These are phyloP conservation scores for Tapirus terrestris DNA, from an alignment of 2,113 vertebrate genomes.

Conservation along the genomic window DNA sequence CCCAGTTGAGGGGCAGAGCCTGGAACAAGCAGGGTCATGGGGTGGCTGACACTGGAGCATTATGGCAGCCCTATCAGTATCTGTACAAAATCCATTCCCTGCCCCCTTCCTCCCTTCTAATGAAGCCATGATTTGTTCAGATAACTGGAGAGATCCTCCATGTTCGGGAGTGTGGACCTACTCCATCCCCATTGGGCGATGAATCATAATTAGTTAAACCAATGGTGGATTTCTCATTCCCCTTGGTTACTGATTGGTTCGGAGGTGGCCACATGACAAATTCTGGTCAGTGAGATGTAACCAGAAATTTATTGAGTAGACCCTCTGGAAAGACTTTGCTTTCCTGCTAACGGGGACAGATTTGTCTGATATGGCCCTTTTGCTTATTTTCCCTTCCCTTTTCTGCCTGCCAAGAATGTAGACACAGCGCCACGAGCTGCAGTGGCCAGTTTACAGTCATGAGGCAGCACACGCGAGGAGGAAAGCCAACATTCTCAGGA, in stretches of 20 bases:
- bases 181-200: rapidly evolving
- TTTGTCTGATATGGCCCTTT: not conserved
- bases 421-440: not conserved
- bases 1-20: not conserved
- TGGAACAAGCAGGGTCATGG: too few relatives aligned
- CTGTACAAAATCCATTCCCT: not conserved
- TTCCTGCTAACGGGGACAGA: not conserved
- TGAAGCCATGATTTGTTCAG: not conserved
- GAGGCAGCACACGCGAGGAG: too few relatives aligned
- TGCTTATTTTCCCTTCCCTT: not conserved
- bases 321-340: not conserved
- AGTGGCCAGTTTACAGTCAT: not conserved
- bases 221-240: not conserved
- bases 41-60: too few relatives aligned
- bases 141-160: not conserved
- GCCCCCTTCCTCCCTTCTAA: not conserved
- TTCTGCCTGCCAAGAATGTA: not conserved
- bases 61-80: rapidly evolving
- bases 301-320: not conserved
- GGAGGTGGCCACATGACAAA: not conserved
- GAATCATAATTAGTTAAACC: not conserved
- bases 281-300: not conserved
- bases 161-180: not conserved
- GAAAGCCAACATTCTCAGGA: not conserved
- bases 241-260: too few relatives aligned